These are phyloP conservation scores for Cantharis lateralis DNA, from an alignment of 2,888 invertebrate species.

Conservation along the genomic window DNA sequence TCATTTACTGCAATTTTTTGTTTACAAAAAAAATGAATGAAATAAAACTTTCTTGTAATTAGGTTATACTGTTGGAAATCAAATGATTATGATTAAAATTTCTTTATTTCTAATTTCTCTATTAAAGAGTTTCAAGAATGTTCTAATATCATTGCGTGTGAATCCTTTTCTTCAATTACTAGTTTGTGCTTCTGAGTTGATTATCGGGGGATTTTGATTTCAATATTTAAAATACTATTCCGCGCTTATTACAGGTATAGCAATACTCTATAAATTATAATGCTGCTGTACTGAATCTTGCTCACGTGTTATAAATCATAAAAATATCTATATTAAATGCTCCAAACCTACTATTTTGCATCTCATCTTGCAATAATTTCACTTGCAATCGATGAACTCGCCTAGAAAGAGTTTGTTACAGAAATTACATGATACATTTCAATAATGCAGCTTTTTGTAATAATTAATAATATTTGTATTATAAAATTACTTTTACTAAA, in stretches of 20 bases:
- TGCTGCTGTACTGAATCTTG: not conserved
- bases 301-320: not conserved
- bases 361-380: not conserved
- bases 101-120: not conserved
- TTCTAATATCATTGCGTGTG: not conserved
- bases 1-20: not conserved
- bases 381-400: not conserved
- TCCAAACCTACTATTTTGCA: not conserved
- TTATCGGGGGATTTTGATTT: not conserved
- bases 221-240: not conserved
- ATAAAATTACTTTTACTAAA: not conserved
- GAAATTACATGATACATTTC: too few relatives aligned
- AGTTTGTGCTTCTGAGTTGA: not conserved
- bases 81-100: not conserved
- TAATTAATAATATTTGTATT: not conserved
- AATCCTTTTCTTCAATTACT: not conserved
- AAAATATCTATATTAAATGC: not conserved
- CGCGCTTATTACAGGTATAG: not conserved
- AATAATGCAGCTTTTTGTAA: not conserved
- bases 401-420: not conserved
- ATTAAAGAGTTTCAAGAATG: not conserved
- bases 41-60: not conserved
- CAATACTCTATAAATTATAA: not conserved
- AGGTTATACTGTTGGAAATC: not conserved
- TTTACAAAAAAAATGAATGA: not conserved